These are phyloP conservation scores for Daktulosphaira vitifoliae DNA, from an alignment of 1,140 invertebrate genomes.

Conservation along the genomic window DNA sequence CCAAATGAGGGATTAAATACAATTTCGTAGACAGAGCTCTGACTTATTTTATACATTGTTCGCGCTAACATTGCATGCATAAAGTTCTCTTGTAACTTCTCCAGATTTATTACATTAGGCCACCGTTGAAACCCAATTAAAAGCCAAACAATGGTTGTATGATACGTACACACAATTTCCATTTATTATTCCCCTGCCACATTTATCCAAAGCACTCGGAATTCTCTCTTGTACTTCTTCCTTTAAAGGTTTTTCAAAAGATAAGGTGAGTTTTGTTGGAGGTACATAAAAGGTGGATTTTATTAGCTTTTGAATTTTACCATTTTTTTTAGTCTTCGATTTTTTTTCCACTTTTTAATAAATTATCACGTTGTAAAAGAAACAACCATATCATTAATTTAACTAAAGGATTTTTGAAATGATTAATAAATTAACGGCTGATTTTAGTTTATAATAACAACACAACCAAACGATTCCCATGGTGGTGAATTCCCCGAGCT, in stretches of 20 bases:
- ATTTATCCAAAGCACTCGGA: neutral
- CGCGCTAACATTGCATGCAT: neutral
- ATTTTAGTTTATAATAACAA: slow-evolving; percentile 6
- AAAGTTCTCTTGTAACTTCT: slow-evolving; percentile 22
- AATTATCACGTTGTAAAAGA: slow-evolving; percentile 21
- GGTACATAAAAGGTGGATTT: slow-evolving; percentile 20
- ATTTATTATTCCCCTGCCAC: slow-evolving; percentile 23
- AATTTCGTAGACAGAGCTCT: too few species aligned
- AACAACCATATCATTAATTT: neutral
- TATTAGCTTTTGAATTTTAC: slow-evolving; percentile 1
- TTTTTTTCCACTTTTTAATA: slow-evolving; percentile 16
- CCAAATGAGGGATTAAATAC: too few species aligned
- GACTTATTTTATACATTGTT: neutral
- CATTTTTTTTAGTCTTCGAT: too few species aligned
- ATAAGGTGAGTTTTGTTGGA: slow-evolving; percentile 28
- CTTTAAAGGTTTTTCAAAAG: neutral
- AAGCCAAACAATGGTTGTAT: slow-evolving; percentile 21
- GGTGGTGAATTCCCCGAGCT: neutral
- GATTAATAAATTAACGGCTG: slow-evolving; percentile 10
- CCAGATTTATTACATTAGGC: slow-evolving; percentile 27
- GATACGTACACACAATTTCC: slow-evolving; percentile 10
- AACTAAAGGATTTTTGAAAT: slow-evolving; percentile 10
- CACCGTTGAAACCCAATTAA: slow-evolving; percentile 31
- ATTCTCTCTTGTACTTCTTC: too few species aligned
- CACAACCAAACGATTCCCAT: neutral